These are phyloP conservation scores for Isichthys henryi DNA, from an alignment of 2,113 vertebrate genomes.

Conservation along the genomic window DNA sequence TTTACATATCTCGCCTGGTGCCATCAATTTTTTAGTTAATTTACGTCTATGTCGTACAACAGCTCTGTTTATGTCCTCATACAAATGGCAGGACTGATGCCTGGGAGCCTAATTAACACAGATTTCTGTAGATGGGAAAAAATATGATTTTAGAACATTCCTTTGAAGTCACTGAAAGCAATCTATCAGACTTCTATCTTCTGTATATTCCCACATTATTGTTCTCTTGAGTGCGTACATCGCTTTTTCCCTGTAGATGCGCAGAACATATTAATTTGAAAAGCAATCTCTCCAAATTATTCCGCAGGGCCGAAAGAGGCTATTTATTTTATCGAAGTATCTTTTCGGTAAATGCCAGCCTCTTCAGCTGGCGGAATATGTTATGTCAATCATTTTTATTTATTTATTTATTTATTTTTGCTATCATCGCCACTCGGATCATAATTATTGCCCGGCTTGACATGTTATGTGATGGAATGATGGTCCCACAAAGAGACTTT, in stretches of 20 bases:
- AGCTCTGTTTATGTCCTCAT: background rate
- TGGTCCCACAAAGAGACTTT: background rate
- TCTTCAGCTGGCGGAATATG: background rate
- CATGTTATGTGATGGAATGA: background rate
- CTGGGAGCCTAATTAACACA: background rate
- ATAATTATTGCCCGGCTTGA: background rate
- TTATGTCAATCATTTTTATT: background rate
- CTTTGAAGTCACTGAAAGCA: background rate
- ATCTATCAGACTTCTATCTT: background rate
- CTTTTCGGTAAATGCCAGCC: background rate
- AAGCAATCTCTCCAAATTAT: background rate
- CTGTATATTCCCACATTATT: background rate
- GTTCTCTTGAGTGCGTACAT: background rate
- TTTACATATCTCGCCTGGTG: background rate
- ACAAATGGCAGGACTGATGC: background rate
- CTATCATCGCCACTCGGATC: background rate
- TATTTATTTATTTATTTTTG: background rate
- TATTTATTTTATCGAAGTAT: background rate
- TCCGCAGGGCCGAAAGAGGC: background rate
- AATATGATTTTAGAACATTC: background rate
- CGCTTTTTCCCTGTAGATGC: background rate
- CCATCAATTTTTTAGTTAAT: background rate
- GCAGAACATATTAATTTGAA: background rate
- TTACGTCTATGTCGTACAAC: background rate
- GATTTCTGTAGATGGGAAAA: background rate